Base-by-base conservation (phyloP, 2,888 invertebrate genomes). In the Nesidiocoris tenuis region DNA sequence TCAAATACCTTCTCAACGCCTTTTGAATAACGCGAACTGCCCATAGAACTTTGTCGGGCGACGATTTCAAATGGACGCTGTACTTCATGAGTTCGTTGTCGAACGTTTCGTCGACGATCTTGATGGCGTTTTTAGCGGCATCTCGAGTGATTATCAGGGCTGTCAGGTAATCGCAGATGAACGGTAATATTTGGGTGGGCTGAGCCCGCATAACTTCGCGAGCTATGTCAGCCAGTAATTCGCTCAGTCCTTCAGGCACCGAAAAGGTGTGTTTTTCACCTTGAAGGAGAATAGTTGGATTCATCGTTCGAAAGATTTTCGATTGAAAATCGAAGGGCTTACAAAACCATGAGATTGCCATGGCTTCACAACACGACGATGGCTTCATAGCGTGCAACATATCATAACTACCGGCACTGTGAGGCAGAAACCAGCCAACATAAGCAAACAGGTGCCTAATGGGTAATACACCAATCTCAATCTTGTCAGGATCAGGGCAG, bases 151-250 rank as follows among this genome's bases (percentile, higher is more conserved):
- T 86, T 76, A 91, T 83, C 80, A 92, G 82, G 0, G 88, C 87
- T 78, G 90, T 87, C 54, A 90, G 83, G 82, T 92, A 92, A 81
- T 90, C 87, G 0, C 90, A 87, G 76, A 92, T 88, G 81, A 90
- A 92, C 70, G 85, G 84, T 82, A 88, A 88, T 1, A 90, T 83
- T 76, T 90, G 84, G 54, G 83, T 81, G 0, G 92, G 92, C 81
- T 91, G 89, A 16, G 85, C 85, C 78, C 91, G 85, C n/a, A 92
- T 82, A 1, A 75, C 75, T 85, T 92, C 91, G 78, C 91, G 87
- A 0, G 90, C 87, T 78, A 92, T 90, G 82, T 92, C 92, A 63
- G 87, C 85, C 85, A 91, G 88, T 61, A 92, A 83, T 81, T 92
- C 91, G 3, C 86, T 85, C 1, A 92, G 83, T 0, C 91, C 92